Base-by-base conservation (phyloP, 2,888 invertebrate genomes). In the Eurytoma californica region DNA sequence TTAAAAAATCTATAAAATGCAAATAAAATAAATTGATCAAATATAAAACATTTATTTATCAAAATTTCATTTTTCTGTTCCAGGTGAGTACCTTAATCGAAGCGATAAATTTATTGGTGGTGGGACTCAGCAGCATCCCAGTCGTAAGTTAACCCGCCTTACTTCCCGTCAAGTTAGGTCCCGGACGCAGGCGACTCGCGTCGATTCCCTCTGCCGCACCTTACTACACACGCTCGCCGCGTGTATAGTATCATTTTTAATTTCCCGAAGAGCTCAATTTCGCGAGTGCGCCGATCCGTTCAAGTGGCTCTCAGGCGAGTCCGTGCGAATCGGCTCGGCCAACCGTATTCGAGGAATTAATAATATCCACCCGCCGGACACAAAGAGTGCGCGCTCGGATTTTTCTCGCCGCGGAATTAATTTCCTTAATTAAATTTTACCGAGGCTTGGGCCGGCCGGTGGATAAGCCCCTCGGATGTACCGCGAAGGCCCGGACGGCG, bases 191-290 rank as follows among this genome's bases (percentile, higher is more conserved):
- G 72, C 53, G 57, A 66, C 53, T 57, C 73, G 9, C n/a, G 18
- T 20, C 24, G 24, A 24, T 24, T 24, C 24, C 24, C 24, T 24
- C 24, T 24, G 2, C 24, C 24, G 1, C 24, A 24, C 24, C 24
- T 24, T 24, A 24, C 24, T 24, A 24, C 2, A 24, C 24, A 2
- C 24, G 24, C 24, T 24, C 24, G 24, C 24, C 24, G 24, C 24
- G 24, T 24, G 24, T 24, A 24, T 24, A 24, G 24, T 24, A 47
- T 66, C 69, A 77, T 80, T 77, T 80, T 80, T 80, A 80, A 80
- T 80, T 77, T 80, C 77, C 69, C 69, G 77, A 77, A 77, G 72
- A 72, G 75, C 70, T 66, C 79, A 79, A 79, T 79, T 79, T 75
- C 67, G 75, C 67, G 75, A 79, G 79, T 72, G 73, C 79, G 68